A percentile compares a stretch with the other conserved stretches of the same genome.
phyloP scores from a whole-genome alignment of 2,797 vertebrate genomes.

The Molossus alvarezi region DNA sequence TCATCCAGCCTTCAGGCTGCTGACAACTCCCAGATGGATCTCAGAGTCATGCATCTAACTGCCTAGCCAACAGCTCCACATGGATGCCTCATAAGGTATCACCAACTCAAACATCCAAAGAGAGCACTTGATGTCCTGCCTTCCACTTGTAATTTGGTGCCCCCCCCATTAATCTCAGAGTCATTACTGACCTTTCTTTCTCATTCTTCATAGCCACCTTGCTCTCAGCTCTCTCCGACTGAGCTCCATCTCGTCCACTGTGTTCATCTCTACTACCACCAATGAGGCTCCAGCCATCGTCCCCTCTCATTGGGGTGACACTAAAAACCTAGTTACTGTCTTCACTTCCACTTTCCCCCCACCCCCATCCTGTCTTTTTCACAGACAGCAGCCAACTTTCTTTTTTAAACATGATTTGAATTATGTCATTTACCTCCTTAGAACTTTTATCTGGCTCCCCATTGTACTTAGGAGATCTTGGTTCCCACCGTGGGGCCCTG shows the following conservation, averaged over 20 bases:
- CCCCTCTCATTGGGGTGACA: rapidly evolving
- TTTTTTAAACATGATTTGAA: not conserved
- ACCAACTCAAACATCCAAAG: not conserved
- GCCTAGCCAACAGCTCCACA: not conserved
- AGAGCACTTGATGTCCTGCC: not conserved
- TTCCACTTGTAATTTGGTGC: not conserved
- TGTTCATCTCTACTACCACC: not conserved
- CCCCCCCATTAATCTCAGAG: not conserved
- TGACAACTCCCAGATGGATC: not conserved
- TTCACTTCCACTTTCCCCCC: not conserved
- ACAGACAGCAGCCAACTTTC: not conserved
- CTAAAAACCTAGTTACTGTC: not conserved
- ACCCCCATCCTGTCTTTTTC: not conserved
- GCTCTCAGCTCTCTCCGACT: not conserved
- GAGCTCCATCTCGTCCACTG: not conserved
- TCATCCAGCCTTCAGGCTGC: not conserved
- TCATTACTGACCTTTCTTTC: not conserved
- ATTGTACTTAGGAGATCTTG: not conserved
- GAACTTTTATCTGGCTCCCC: not conserved
- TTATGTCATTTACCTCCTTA: not conserved
- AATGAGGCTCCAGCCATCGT: not conserved
- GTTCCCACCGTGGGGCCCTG: too few species aligned
- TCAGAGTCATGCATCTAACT: not conserved
- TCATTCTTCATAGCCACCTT: not conserved
- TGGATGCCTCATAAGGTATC: not conserved